Conservation (phyloP, 2,797 vertebrate genomes). For the Cuniculus paca region DNA sequence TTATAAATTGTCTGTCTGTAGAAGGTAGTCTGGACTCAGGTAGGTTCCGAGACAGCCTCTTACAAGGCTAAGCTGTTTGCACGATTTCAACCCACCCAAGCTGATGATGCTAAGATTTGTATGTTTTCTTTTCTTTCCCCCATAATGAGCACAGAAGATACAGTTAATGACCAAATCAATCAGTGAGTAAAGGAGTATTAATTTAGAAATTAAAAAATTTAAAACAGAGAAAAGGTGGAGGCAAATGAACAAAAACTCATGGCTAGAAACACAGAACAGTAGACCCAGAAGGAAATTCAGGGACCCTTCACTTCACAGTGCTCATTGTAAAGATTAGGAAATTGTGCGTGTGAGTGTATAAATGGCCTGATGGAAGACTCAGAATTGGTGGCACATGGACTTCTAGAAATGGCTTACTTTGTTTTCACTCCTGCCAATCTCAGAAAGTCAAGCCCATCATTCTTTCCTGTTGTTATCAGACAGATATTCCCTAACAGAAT, state of each 20-base stretch:
- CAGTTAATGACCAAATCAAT: background rate
- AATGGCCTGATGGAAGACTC: background rate
- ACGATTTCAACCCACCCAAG: background rate
- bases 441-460: background rate
- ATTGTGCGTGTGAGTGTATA: background rate
- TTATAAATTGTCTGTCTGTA: background rate
- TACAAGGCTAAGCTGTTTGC: background rate
- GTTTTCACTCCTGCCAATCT: background rate
- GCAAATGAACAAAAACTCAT: background rate
- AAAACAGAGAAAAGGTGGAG: background rate
- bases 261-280: background rate
- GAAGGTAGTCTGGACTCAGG: background rate
- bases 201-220: conserved; percentile 17
- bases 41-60: background rate
- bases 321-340: background rate
- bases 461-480: background rate
- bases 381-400: background rate
- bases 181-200: background rate
- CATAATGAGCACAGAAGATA: background rate
- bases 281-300: conserved; percentile 62
- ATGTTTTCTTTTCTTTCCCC: background rate
- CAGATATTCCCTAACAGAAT: background rate
- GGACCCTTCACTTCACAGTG: conserved; percentile 65
- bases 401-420: background rate
- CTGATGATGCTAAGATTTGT: background rate